Evolutionary conservation across 2,797 vertebrate genomes (phyloP).

Genomic region (Channallabes apus): DNA sequence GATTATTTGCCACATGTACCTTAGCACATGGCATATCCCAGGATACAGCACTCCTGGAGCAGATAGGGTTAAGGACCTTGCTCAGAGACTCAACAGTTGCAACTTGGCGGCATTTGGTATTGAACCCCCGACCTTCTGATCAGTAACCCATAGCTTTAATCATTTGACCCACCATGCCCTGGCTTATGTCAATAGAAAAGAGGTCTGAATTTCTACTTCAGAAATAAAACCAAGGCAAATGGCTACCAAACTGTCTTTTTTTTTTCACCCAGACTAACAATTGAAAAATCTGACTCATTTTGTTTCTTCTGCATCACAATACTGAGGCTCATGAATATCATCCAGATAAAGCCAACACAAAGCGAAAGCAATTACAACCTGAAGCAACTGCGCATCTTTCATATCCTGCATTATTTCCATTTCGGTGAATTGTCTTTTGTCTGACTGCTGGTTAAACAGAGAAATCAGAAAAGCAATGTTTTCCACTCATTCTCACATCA

Average conservation of each 20-base stretch:
- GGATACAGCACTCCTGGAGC: too few relatives aligned
- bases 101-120: too few relatives aligned
- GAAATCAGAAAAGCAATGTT: not conserved
- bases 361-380: not conserved
- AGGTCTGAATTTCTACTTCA: not conserved
- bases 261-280: not conserved
- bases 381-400: not conserved
- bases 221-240: slow-evolving; percentile 1
- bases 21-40: too few relatives aligned
- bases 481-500: not conserved
- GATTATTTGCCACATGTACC: too few relatives aligned
- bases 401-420: not conserved
- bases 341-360: not conserved
- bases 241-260: not conserved
- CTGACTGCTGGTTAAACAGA: not conserved
- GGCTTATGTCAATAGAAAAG: not conserved
- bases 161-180: too few relatives aligned
- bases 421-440: not conserved
- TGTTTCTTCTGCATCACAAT: not conserved
- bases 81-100: too few relatives aligned
- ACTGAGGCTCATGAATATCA: not conserved
- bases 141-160: too few relatives aligned
- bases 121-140: too few relatives aligned
- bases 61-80: too few relatives aligned
- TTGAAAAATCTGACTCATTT: not conserved